Percentiles rank a stretch among this genome's conserved stretches.
These are phyloP conservation scores for Avahi laniger DNA, from an alignment of 2,797 vertebrate species.

Conservation along the genomic window DNA sequence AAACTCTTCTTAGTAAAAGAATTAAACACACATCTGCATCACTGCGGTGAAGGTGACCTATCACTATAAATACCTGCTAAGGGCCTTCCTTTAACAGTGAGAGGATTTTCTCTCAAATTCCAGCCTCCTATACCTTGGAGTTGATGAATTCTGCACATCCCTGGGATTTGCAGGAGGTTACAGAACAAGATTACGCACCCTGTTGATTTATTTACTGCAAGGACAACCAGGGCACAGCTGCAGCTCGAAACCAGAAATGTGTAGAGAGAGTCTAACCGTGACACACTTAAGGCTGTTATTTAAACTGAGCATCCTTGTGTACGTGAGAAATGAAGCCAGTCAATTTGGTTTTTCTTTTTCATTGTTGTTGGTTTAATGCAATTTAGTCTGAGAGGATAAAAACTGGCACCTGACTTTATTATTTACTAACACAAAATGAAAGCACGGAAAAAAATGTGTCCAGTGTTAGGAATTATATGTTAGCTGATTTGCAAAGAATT, in stretches of 20 bases:
- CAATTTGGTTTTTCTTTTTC: conserved; percentile 39
- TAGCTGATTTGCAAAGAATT: conserved; percentile 40
- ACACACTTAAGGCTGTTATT: conserved; percentile 47
- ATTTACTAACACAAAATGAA: conserved; percentile 31
- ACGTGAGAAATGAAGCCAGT: conserved; percentile 39
- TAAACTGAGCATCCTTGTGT: neutral
- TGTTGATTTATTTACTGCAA: conserved; percentile 70
- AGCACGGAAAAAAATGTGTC: neutral
- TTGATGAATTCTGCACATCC: conserved; percentile 60
- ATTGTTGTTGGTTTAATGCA: conserved; percentile 44
- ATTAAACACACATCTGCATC: neutral
- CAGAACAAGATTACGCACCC: conserved; percentile 51
- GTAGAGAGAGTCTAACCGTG: conserved; percentile 21
- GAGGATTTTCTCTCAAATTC: conserved; percentile 16
- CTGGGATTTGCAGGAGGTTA: conserved; percentile 63
- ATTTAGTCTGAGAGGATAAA: conserved; percentile 30
- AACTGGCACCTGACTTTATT: conserved; percentile 48
- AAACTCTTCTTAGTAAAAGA: conserved; percentile 23
- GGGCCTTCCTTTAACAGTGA: conserved; percentile 45
- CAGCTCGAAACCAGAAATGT: conserved; percentile 45
- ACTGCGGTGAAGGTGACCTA: neutral
- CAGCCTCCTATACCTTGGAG: conserved; percentile 43
- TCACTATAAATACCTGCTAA: conserved; percentile 4
- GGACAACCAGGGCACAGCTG: conserved; percentile 37
- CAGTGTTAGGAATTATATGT: neutral